Percentiles rank a stretch among this genome's conserved stretches.
Evolutionary conservation across 1,140 invertebrate genomes (phyloP).

Genomic region (Aphis craccivora): DNA sequence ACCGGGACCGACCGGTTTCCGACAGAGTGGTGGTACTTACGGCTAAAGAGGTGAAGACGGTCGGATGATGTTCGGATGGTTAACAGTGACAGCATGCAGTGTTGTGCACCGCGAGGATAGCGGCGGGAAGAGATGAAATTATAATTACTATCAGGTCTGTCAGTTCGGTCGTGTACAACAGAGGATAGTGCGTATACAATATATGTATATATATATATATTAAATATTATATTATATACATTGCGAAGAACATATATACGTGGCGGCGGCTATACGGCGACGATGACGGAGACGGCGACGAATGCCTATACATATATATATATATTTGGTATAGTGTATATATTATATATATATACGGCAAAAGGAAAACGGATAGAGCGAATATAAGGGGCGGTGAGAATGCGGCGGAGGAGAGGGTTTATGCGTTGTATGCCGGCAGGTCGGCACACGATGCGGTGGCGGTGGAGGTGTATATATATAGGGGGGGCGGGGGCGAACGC

Average conservation of each 20-base stretch:
- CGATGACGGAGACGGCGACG: slow-evolving; percentile 26
- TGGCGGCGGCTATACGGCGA: background rate
- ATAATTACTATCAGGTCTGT: slow-evolving; percentile 46
- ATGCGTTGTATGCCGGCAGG: background rate
- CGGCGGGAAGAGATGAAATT: slow-evolving; percentile 13
- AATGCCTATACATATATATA: slow-evolving; percentile 16
- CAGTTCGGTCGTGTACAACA: slow-evolving; percentile 3
- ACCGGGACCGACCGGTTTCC: background rate
- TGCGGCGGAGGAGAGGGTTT: background rate
- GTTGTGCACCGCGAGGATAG: background rate
- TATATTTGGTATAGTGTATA: background rate
- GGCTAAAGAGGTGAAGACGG: background rate
- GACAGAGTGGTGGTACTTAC: background rate
- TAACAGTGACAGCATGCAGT: slow-evolving; percentile 11
- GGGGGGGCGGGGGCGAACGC: background rate
- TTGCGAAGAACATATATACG: background rate
- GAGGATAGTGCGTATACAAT: background rate
- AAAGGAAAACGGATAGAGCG: slow-evolving; percentile 18
- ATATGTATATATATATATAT: background rate
- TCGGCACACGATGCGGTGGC: background rate
- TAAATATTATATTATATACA: background rate
- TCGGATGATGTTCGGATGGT: background rate
- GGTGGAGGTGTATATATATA: background rate
- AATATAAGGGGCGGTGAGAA: background rate
- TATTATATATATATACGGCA: background rate